Base-by-base conservation (phyloP, 2,888 invertebrate genomes). In the Adelphocoris suturalis region DNA sequence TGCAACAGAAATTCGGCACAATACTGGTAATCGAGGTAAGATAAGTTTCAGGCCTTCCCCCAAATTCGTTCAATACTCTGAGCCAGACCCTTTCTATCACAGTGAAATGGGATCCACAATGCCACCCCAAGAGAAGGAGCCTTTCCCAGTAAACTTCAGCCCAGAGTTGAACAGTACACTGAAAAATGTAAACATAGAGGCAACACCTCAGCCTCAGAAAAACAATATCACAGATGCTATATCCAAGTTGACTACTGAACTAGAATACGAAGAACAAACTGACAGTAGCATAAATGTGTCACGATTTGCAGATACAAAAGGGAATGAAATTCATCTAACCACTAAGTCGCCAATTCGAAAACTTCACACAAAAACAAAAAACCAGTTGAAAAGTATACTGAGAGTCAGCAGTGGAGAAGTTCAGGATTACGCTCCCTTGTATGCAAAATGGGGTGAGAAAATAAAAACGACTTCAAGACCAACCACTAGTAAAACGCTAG, bases 21-120 rank as follows among this genome's bases (percentile, higher is more conserved):
- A 90, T 47, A 37, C 52, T 16, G 55, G 55, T 28, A 27, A 55
- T 27, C 9, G 61, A 16, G 48, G 28, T 12, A 55, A 28, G 13
- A 93, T 93, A 91, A 93, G 94, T 23, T 94, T 94, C 52, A 93
- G 91, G 86, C 91, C 91, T 16, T 92, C 91, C 12, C 90, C 91
- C 27, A 86, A 91, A 93, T 93, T 93, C 91, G 92, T 93, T 78
- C 93, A 93, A 82, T 95, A 94, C 91, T 94, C 94, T 0, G 94
- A 94, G 91, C 93, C 94, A 28, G 94, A 94, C 93, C 94, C 94
- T 7, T 92, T 94, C 57, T 94, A 94, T 91, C 90, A 91, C 91
- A 37, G 86, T 12, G 68, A 68, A 12, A 23, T 19, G 11, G 68
- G 0, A 19, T 23, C 68, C 23, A 23, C 23, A 23, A n/a, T 68